A percentile compares a stretch with the other conserved stretches of the same genome.
Evolutionary conservation across 2,888 invertebrate genomes (phyloP).

Genomic region (Drosophila sordidapex): DNA sequence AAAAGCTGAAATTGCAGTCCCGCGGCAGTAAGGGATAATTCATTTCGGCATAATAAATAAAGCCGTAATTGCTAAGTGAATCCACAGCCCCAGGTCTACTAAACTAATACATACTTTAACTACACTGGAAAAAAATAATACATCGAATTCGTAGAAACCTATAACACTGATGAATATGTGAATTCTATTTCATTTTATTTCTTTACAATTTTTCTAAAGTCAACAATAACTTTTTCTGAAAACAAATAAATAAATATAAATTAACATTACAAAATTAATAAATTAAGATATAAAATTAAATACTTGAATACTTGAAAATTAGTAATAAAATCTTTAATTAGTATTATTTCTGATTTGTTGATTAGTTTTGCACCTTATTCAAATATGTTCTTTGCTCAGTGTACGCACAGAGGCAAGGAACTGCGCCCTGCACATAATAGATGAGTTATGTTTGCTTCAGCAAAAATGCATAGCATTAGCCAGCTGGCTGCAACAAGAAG

Average conservation of each 20-base stretch:
- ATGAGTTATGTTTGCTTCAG: conserved; percentile 76
- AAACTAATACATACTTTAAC: conserved; percentile 13
- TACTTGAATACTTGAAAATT: no score
- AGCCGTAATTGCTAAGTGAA: conserved; percentile 78
- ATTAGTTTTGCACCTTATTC: not conserved
- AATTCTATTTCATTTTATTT: not conserved
- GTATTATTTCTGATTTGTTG: not conserved
- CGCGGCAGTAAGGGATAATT: conserved; percentile 78
- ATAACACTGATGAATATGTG: not conserved
- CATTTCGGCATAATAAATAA: conserved; percentile 82
- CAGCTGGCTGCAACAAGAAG: conserved; percentile 12
- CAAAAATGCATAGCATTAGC: conserved; percentile 69
- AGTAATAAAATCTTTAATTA: not conserved
- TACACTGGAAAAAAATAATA: not conserved
- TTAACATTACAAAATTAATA: not conserved
- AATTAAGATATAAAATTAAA: not conserved
- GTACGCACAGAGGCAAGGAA: conserved; percentile 7
- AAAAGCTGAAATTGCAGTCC: conserved; percentile 77
- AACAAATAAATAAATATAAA: not conserved
- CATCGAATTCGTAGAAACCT: fast-evolving
- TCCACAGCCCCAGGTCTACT: conserved; percentile 32
- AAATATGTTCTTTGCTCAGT: not conserved
- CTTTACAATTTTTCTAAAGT: not conserved
- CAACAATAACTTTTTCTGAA: not conserved
- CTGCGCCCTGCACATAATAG: conserved; percentile 53